Percentiles rank a stretch among this genome's conserved stretches.
phyloP scores from a whole-genome alignment of 2,888 invertebrate genomes.

The Abscondita cerata region DNA sequence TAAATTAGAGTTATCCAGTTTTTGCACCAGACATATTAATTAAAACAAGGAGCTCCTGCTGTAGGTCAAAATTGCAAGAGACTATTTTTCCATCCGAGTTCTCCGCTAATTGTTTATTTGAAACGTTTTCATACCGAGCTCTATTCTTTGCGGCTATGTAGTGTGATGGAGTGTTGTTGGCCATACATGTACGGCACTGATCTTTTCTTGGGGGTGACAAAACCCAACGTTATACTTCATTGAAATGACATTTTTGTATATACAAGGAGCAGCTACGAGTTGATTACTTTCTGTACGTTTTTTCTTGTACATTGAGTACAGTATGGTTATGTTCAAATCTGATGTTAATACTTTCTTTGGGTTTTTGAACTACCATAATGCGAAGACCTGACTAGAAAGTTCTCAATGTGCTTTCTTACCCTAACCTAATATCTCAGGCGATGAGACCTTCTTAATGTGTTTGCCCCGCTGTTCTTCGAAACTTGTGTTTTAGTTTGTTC shows the following conservation, averaged over 20 bases:
- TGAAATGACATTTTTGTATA: slow-evolving; percentile 19
- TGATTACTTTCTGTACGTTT: slow-evolving; percentile 24
- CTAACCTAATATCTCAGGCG: not conserved
- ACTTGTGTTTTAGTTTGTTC: too few species aligned
- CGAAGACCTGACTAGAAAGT: slow-evolving; percentile 4
- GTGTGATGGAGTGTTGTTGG: too few species aligned
- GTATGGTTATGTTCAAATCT: slow-evolving; percentile 1
- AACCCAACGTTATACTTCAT: slow-evolving; percentile 28
- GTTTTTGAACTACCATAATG: slow-evolving; percentile 12
- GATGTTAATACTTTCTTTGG: slow-evolving; percentile 5
- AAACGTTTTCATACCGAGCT: too few species aligned
- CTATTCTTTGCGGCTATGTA: not conserved
- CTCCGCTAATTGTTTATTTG: too few species aligned
- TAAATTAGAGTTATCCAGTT: too few species aligned
- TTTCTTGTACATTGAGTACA: slow-evolving; percentile 4
- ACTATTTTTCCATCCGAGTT: slow-evolving; percentile 17
- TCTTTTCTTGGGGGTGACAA: too few species aligned
- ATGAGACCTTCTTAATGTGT: too few species aligned
- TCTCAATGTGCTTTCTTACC: slow-evolving; percentile 14
- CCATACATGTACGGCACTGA: too few species aligned
- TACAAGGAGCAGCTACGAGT: too few species aligned
- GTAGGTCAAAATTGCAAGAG: slow-evolving; percentile 38
- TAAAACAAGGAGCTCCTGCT: slow-evolving; percentile 36
- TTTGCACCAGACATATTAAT: too few species aligned
- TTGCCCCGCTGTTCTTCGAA: too few species aligned